Base-by-base conservation (phyloP, 2,113 vertebrate genomes). In the Stictonetta naevosa region DNA sequence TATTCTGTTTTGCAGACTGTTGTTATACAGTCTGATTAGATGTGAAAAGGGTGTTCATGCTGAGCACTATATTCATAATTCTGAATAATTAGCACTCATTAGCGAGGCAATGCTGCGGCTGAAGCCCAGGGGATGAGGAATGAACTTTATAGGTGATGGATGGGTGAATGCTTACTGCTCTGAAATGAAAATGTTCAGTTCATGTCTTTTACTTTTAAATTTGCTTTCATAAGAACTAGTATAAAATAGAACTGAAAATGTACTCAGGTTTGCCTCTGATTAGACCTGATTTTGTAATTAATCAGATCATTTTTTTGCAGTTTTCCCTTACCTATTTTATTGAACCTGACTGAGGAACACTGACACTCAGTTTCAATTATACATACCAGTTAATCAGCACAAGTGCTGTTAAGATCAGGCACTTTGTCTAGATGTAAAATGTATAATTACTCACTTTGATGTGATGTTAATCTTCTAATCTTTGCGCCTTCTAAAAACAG, bases 131-230 rank as follows among this genome's bases (percentile, higher is more conserved):
- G 86, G 76, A 81, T 84, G 73, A 95, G n/a, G 28, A 81, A 91
- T 86, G 80, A 83, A n/a, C 48, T 92, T 88, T 31, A 21, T 88
- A 75, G 82, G 78, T 91, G 90, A 86, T 56, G 90, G 90, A 83
- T 56, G 63, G 64, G 80, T 88, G 64, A 93, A 56, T 21, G n/a
- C 25, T 88, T 71, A 58, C 40, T 25, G 6, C 40, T 67, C n/a
- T 36, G 60, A 83, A 90, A 90, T 74, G 38, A 42, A 74, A 92
- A 88, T 83, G 86, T 83, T 95, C 80, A 81, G 80, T 94, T 96
- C 53, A 85, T 74, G 38, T 67, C 76, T 83, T 38, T 92, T 83
- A 74, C 16, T 81, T 91, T 78, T 84, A 34, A 68, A 71, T 81
- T 89, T 93, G 59, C 38, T 89, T 79, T 52, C 8, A 9, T 23